Evolutionary conservation across 2,888 invertebrate genomes (phyloP).

Genomic region (Nudaria mundana): DNA sequence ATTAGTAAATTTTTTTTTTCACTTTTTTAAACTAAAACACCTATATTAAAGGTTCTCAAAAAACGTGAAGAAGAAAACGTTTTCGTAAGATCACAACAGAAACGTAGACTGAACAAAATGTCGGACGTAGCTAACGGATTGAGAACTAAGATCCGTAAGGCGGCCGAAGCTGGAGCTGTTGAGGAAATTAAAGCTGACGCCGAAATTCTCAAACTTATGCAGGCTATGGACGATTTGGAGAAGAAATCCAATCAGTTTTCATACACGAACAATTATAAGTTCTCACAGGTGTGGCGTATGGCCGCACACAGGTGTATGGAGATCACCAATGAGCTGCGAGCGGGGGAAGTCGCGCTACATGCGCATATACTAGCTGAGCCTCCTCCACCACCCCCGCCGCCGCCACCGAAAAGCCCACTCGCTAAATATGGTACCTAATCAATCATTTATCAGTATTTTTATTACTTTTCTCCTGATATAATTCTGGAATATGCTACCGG

Average conservation of each 20-base stretch:
- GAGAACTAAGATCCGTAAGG: conserved; percentile 83
- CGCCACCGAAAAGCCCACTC: conserved; percentile 56
- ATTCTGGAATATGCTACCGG: too few species aligned
- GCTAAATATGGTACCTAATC: conserved; percentile 56
- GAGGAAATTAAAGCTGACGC: conserved; percentile 85
- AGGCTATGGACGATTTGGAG: conserved; percentile 85
- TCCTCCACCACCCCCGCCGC: conserved; percentile 57
- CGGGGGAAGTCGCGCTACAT: conserved; percentile 65
- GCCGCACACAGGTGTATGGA: conserved; percentile 48
- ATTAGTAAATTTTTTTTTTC: too few species aligned
- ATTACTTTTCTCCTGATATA: too few species aligned
- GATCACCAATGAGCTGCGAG: conserved; percentile 48
- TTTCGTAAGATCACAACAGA: conserved; percentile 89
- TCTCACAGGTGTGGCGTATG: conserved; percentile 74
- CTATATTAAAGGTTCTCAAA: conserved; percentile 82
- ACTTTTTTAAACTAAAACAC: not conserved
- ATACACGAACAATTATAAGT: conserved; percentile 83
- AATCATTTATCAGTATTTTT: too few species aligned
- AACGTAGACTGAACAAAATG: conserved; percentile 87
- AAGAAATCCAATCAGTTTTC: conserved; percentile 86
- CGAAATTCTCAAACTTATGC: conserved; percentile 85
- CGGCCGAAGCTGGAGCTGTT: conserved; percentile 83
- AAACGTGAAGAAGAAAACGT: conserved; percentile 94
- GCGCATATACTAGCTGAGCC: conserved; percentile 69
- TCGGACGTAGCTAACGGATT: conserved; percentile 86